Percentiles rank a stretch among this genome's conserved stretches.
These are phyloP conservation scores for Copidosoma aretas DNA, from an alignment of 2,888 invertebrate species.

Conservation along the genomic window DNA sequence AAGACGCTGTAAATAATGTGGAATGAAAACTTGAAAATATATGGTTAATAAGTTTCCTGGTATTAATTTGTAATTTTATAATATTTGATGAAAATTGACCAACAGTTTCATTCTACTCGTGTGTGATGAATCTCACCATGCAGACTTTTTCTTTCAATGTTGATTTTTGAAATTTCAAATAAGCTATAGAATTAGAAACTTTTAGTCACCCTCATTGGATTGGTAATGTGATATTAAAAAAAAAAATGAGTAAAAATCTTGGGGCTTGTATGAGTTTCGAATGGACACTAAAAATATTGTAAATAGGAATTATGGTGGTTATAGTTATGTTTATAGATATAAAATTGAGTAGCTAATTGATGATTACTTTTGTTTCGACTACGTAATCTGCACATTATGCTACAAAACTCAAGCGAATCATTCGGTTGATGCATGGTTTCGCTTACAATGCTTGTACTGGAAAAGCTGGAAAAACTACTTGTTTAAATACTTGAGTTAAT, in stretches of 20 bases:
- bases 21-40: not conserved
- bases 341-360: constrained; percentile 10
- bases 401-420: constrained; percentile 24
- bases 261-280: constrained; percentile 9
- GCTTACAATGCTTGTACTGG: constrained; percentile 35
- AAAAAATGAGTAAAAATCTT: not conserved
- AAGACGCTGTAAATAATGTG: no score
- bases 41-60: not conserved
- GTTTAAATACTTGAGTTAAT: not conserved
- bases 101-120: no score
- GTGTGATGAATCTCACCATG: no score
- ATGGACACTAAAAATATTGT: not conserved
- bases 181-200: no score
- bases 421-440: constrained; percentile 4
- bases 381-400: constrained; percentile 25
- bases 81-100: no score
- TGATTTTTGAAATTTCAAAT: no score
- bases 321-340: not conserved
- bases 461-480: not conserved
- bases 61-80: no score
- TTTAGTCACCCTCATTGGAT: no score
- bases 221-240: not conserved
- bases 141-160: no score
- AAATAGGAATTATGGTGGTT: not conserved
- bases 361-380: constrained; percentile 3